Conservation (phyloP, 1,140 invertebrate species). For the Chironomus tepperi region DNA sequence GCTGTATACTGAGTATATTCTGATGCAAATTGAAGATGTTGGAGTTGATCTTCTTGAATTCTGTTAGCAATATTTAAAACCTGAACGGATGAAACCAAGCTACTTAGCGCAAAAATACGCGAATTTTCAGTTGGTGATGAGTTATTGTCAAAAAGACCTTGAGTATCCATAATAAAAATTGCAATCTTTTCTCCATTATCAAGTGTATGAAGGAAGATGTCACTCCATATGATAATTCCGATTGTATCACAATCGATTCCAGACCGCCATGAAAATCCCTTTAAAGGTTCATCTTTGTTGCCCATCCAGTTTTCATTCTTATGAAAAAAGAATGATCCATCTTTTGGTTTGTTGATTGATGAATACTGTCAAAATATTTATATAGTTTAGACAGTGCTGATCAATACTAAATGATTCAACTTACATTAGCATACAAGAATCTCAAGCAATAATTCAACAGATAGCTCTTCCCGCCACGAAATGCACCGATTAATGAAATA, state of each 20-base stretch:
- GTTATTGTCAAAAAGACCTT: slow-evolving; percentile 62
- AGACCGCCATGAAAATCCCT: slow-evolving; percentile 46
- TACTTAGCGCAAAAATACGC: slow-evolving; percentile 58
- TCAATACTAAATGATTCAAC: neutral
- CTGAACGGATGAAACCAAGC: slow-evolving; percentile 55
- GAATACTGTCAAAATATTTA: neutral
- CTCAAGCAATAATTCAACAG: slow-evolving; percentile 67
- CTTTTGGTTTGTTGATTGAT: neutral
- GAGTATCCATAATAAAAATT: slow-evolving; percentile 59
- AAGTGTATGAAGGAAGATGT: slow-evolving; percentile 49
- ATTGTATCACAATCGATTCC: slow-evolving; percentile 58
- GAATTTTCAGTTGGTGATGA: slow-evolving; percentile 61
- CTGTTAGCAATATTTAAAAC: slow-evolving; percentile 57
- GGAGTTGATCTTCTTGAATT: slow-evolving; percentile 60
- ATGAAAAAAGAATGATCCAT: neutral
- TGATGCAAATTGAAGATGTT: slow-evolving; percentile 61
- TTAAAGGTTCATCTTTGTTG: slow-evolving; percentile 38
- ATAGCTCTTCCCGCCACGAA: slow-evolving; percentile 66
- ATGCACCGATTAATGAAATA: slow-evolving; percentile 87
- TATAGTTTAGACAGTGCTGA: too few species aligned
- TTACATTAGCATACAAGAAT: slow-evolving; percentile 50
- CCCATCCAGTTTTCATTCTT: slow-evolving; percentile 40
- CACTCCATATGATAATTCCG: slow-evolving; percentile 58
- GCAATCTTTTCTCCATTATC: slow-evolving; percentile 43
- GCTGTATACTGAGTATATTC: slow-evolving; percentile 62